Base-by-base conservation (phyloP, 1,140 invertebrate genomes). In the Phenacoccus solenopsis region DNA sequence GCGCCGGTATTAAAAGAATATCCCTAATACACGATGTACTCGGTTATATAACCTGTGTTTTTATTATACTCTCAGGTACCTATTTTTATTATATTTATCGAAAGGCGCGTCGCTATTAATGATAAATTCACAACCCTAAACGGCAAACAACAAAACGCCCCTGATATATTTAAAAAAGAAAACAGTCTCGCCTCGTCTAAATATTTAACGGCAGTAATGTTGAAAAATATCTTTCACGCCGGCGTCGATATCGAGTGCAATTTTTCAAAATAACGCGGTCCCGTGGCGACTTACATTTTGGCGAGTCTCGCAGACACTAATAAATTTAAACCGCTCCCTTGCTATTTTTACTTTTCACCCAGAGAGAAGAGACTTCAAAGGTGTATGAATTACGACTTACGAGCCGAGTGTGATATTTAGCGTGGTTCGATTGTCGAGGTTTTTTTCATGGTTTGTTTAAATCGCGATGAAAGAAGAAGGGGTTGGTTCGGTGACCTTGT, bases 371-470 rank as follows among this genome's bases (percentile, higher is more conserved):
- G 20, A 64, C 59, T 24, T 64, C 59, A 64, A 64, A 64, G 22
- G 59, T 64, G 16, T 25, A 64, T 5, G 16, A 64, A 64, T 64
- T 27, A 64, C 25, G 25, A 64, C 16, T 24, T 7, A 59, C 4
- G 21, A 16, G 22, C 59, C 20, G 10, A 4, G 25, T 64, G 59
- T 64, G 22, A 24, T 64, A 20, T 24, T 24, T 64, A 25, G 25
- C 59, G 22, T 64, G 22, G 25, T 24, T 64, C 22, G 22, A 64
- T 10, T 64, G 59, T 24, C 59, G 21, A 24, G 32, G 4, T 25
- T 64, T 64, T 64, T 64, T 64, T 64, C 59, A 16, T 10, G 5
- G 59, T 64, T 64, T 64, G 59, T 64, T 64, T 64, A 64, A 64
- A 20, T 64, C 25, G 20, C 16, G 56, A 5, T 20, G 25, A 64